Evolutionary conservation across 2,888 invertebrate genomes (phyloP), one percentile per base, ranked within the genome.

Genomic region (Limnephilus marmoratus): DNA sequence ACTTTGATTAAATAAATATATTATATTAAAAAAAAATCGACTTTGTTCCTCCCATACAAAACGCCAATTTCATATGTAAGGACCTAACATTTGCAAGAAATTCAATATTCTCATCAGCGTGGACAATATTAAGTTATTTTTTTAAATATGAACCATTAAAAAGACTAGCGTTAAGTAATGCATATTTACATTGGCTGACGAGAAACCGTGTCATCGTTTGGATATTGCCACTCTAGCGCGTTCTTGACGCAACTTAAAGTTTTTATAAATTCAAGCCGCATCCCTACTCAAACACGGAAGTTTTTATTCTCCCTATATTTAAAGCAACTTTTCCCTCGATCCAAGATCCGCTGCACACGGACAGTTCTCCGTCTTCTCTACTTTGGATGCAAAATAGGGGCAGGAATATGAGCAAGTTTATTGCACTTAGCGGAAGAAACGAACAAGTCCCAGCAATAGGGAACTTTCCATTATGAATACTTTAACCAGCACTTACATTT

Each of bases 351-450:
- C 85, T 85, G 34, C 85, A 37, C 85, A 41, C 41, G 41, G 85
- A 85, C 85, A 85, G 85, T 85, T 85, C 37, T 85, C 31, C 85
- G 85, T 85, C 34, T 85, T 85, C 85, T 41, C 85, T 85, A 85
- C 85, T 85, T 85, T 85, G 85, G 85, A 85, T 85, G 85, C 85
- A 85, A 85, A 85, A 41, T 85, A 85, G 85, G 41, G 85, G 41
- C 41, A n/a, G 85, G 41, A 85, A 41, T 41, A 41, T 24, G 41
- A 24, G 41, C 37, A 85, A 85, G 85, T 85, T 41, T 85, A 85
- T 85, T 85, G 85, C 85, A 85, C 85, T 85, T n/a, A 41, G 41
- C 45, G n/a, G n/a, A 37, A 85, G 85, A 45, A 85, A 85, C 85
- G 37, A 85, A 85, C 37, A 85, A 85, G 45, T 41, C 85, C 85